phyloP scores from a whole-genome alignment of 1,140 invertebrate species.

The Achatina immaculata region DNA sequence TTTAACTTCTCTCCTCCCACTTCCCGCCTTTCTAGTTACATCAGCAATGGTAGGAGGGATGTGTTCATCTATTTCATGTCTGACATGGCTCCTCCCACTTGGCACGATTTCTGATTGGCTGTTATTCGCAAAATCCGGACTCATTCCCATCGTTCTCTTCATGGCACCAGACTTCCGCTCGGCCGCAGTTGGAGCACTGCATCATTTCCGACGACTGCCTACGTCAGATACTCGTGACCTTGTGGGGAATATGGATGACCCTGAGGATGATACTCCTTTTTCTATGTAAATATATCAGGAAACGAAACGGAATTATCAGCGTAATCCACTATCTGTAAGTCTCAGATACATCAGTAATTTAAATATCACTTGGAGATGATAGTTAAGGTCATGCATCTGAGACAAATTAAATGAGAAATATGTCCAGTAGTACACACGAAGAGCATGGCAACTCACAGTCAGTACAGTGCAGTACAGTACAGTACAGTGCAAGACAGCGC shows the following conservation, averaged over 20 bases:
- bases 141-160: conserved; percentile 42
- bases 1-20: conserved; percentile 34
- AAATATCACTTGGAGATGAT: no score
- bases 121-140: conserved; percentile 46
- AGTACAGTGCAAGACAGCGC: no score
- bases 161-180: conserved; percentile 36
- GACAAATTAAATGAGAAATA: no score
- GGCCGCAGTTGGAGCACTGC: conserved; percentile 32
- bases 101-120: conserved; percentile 46
- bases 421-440: no score
- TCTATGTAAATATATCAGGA: conserved; percentile 8
- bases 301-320: no score
- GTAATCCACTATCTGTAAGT: no score
- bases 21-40: conserved; percentile 43
- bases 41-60: conserved; percentile 38
- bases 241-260: conserved; percentile 25
- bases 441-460: no score
- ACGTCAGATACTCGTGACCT: conserved; percentile 42
- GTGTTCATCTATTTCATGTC: conserved; percentile 29
- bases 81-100: conserved; percentile 42
- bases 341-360: no score
- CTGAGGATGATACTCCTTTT: conserved; percentile 41
- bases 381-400: no score
- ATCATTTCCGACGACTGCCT: conserved; percentile 41
- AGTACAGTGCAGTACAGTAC: no score